Conservation (phyloP, 2,888 invertebrate species). For the Cataglyphis altisquamis region DNA sequence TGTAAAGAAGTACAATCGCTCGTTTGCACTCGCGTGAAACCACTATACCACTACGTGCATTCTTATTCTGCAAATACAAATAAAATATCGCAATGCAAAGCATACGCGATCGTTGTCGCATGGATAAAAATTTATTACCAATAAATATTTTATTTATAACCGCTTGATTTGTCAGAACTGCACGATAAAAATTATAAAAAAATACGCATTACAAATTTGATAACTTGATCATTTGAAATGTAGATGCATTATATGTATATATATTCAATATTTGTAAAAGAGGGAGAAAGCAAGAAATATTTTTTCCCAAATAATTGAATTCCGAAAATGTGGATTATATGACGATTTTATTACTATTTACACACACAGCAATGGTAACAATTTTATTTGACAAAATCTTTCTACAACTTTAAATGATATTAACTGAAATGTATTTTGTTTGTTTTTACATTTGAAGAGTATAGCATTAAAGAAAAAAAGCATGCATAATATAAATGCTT, state of each 20-base stretch:
- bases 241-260: background rate
- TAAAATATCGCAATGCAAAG: conserved; percentile 41
- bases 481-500: background rate
- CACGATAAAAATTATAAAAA: conserved; percentile 4
- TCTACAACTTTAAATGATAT: background rate
- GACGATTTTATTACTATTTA: background rate
- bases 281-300: background rate
- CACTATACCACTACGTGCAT: background rate
- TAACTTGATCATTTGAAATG: conserved; percentile 32
- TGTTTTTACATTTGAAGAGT: conserved; percentile 2
- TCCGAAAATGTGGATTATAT: background rate
- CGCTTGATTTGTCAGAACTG: conserved; percentile 38
- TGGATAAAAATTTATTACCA: conserved; percentile 41
- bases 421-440: conserved; percentile 22
- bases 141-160: conserved; percentile 8
- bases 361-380: too few relatives aligned
- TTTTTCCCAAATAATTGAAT: conserved; percentile 22
- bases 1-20: conserved; percentile 1
- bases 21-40: conserved; percentile 16
- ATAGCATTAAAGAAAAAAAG: background rate
- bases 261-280: background rate
- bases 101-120: conserved; percentile 19
- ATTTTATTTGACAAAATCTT: conserved; percentile 19
- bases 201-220: conserved; percentile 19
- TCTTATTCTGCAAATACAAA: conserved; percentile 43